Evolutionary conservation across 2,888 invertebrate species (phyloP), one percentile per base, ranked within the genome.

Genomic region (Chloromyia formosa): DNA sequence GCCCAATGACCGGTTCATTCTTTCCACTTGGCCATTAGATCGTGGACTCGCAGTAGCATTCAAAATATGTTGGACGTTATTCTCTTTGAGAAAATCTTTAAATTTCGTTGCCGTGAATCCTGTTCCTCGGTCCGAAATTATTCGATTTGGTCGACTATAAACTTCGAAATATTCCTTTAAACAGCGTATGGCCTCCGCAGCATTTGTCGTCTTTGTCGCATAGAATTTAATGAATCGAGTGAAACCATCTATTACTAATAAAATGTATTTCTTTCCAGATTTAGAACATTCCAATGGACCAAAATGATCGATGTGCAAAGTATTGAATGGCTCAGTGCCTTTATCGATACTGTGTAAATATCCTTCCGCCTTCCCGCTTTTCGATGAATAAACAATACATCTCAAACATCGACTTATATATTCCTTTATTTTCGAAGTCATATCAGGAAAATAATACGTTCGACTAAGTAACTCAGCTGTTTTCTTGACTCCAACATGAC

Each of bases 41-140:
- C 74, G 75, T 12, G 75, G 75, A 1, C 60, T 45, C 4, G 56
- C 60, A 0, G 74, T 74, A 2, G 74, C 74, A 1, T 74, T 64
- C 22, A 61, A 60, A 1, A 68, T 58, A 45, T 75, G 75, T 1
- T 61, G n/a, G 9, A 77, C 22, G 20, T 76, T 74, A 66, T 81
- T 78, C 18, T 81, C 78, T 1, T 75, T 58, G 71, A 82, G 82
- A 74, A 81, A 83, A 3, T 75, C 68, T 53, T 77, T 69, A 74
- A 85, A 85, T 2, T 75, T 71, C 16, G 79, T 77, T 1, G 82
- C 80, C 0, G 83, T 85, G 73, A 84, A 85, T 18, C 81, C 80
- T 16, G 81, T 80, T n/a, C 84, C 84, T 35, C 82, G 77, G 75
- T 86, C 85, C 0, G 81, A 80, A 5, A 85, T 80, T 9, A 85